A percentile compares a stretch with the other conserved stretches of the same genome.
These are phyloP conservation scores for Thamnophis sirtalis DNA, from an alignment of 2,113 vertebrate genomes.

Conservation along the genomic window DNA sequence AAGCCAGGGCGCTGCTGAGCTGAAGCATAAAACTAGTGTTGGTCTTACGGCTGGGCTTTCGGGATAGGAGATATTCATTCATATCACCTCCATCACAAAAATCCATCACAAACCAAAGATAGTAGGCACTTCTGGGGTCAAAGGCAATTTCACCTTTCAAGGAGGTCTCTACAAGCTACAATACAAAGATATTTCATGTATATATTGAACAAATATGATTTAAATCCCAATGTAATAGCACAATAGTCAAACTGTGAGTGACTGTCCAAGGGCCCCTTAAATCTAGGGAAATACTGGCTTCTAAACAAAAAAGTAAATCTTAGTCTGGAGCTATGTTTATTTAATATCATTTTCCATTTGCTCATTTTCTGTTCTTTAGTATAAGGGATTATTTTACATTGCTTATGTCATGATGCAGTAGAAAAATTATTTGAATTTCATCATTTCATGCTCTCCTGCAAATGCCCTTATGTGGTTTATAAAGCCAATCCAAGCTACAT, in stretches of 20 bases:
- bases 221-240: background rate
- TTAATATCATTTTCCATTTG: background rate
- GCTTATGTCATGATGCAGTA: background rate
- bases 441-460: background rate
- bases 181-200: slow-evolving; percentile 30
- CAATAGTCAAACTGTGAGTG: background rate
- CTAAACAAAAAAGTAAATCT: background rate
- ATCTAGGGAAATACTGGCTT: background rate
- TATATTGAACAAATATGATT: background rate
- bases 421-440: background rate
- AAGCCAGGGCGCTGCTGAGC: slow-evolving; percentile 93
- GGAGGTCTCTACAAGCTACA: slow-evolving; percentile 94
- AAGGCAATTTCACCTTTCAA: slow-evolving; percentile 95
- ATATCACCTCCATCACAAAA: slow-evolving; percentile 97
- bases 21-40: slow-evolving; percentile 99
- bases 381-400: background rate
- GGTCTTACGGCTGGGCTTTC: slow-evolving; percentile 90
- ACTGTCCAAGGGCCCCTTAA: background rate
- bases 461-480: background rate
- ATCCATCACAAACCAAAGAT: slow-evolving; percentile 98
- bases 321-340: background rate
- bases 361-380: background rate
- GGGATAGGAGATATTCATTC: slow-evolving; percentile 92
- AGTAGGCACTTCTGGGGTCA: slow-evolving; percentile 90
- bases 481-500: background rate